A percentile compares a stretch with the other conserved stretches of the same genome.
These are phyloP conservation scores for Polia nebulosa DNA, from an alignment of 2,888 invertebrate genomes.

Conservation along the genomic window DNA sequence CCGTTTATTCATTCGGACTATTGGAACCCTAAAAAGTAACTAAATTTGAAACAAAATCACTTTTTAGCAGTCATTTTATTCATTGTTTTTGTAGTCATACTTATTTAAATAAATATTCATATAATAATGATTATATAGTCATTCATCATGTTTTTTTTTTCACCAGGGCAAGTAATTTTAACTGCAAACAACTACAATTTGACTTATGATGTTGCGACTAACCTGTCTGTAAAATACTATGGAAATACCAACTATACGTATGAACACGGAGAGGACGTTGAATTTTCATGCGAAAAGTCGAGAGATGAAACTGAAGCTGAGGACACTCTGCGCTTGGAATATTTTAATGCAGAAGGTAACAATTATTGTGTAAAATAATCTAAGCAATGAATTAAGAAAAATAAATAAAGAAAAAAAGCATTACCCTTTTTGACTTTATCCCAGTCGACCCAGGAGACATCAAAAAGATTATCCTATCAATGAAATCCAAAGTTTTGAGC, in stretches of 20 bases:
- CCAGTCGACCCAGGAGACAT: too few species aligned
- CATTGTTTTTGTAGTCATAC: too few species aligned
- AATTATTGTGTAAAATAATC: neutral
- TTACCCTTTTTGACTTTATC: too few species aligned
- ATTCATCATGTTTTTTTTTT: neutral
- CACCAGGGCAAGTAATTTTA: constrained; percentile 14
- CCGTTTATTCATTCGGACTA: too few species aligned
- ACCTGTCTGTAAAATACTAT: constrained; percentile 5
- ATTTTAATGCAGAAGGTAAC: constrained; percentile 28
- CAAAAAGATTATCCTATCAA: too few species aligned
- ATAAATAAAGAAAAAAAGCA: too few species aligned
- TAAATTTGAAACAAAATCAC: too few species aligned
- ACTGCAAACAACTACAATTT: neutral
- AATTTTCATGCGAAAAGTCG: neutral
- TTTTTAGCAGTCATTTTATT: too few species aligned
- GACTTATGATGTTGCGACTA: neutral
- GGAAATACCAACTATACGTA: constrained; percentile 11
- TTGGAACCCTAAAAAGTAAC: too few species aligned
- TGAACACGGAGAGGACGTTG: constrained; percentile 5
- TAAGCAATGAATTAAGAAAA: neutral
- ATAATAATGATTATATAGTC: too few species aligned
- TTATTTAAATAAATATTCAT: too few species aligned
- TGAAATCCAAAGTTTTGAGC: too few species aligned
- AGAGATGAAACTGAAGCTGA: rapidly evolving
- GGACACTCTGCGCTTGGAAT: constrained; percentile 11